Conservation (phyloP, 2,888 invertebrate species). For the Dynastes hyllus region DNA sequence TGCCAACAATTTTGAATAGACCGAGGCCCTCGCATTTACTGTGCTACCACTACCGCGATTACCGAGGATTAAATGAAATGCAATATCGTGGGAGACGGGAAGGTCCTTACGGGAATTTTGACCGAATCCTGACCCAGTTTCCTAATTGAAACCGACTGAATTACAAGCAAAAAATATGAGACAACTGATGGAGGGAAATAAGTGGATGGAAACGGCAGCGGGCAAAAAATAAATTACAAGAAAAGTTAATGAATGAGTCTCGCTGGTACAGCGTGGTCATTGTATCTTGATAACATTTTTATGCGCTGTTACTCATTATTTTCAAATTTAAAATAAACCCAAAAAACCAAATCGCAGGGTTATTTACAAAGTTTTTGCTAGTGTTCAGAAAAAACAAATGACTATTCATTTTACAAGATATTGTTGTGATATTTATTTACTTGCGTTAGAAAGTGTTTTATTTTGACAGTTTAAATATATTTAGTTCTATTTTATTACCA, state of each 20-base stretch:
- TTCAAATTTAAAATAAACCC: too few species aligned
- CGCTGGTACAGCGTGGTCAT: too few species aligned
- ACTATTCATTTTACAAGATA: too few species aligned
- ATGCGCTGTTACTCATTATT: too few species aligned
- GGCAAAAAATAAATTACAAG: constrained; percentile 26
- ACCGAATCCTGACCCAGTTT: constrained; percentile 30
- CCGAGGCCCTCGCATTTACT: neutral
- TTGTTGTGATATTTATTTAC: too few species aligned
- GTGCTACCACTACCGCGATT: neutral
- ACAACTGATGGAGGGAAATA: constrained; percentile 16
- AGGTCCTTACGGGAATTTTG: constrained; percentile 22
- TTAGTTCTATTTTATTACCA: too few species aligned
- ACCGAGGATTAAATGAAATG: constrained; percentile 18
- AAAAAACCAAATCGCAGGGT: too few species aligned
- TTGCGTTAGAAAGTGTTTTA: too few species aligned
- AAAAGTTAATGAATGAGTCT: constrained; percentile 24
- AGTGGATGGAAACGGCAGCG: neutral
- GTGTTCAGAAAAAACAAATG: too few species aligned
- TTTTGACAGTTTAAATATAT: too few species aligned
- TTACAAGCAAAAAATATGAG: constrained; percentile 28
- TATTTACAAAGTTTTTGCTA: too few species aligned
- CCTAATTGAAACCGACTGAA: constrained; percentile 25
- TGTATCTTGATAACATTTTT: too few species aligned
- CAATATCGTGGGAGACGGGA: neutral
- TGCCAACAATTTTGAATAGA: neutral